A percentile compares a stretch with the other conserved stretches of the same genome.
phyloP scores from a whole-genome alignment of 1,140 invertebrate genomes.

The Rhynchophorus ferrugineus region DNA sequence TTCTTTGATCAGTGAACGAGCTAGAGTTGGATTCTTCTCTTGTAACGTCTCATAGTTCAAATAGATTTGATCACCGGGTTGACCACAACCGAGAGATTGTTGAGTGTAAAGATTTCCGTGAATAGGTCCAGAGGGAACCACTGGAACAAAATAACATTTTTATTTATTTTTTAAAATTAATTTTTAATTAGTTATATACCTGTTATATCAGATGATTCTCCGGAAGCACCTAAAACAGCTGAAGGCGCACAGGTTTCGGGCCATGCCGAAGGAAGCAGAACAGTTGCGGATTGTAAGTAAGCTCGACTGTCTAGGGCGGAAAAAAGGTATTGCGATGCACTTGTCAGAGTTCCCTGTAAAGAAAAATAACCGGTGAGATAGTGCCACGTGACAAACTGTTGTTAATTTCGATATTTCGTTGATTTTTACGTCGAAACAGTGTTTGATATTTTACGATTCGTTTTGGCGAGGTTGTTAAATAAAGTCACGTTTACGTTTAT shows the following conservation, averaged over 20 bases:
- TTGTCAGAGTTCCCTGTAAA: slow-evolving; percentile 45
- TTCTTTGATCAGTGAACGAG: slow-evolving; percentile 47
- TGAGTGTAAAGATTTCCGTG: slow-evolving; percentile 51
- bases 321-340: slow-evolving; percentile 46
- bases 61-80: slow-evolving; percentile 52
- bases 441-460: too few species aligned
- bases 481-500: too few species aligned
- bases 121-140: slow-evolving; percentile 45
- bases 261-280: slow-evolving; percentile 50
- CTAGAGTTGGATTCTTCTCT: slow-evolving; percentile 34
- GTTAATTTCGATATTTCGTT: too few species aligned
- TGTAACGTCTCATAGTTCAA: slow-evolving; percentile 41
- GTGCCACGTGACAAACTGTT: slow-evolving; percentile 12
- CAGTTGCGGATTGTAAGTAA: slow-evolving; percentile 45
- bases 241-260: slow-evolving; percentile 42
- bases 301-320: slow-evolving; percentile 48
- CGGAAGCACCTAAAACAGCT: slow-evolving; percentile 37
- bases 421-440: too few species aligned
- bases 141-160: slow-evolving; percentile 7
- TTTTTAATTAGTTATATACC: slow-evolving; percentile 3
- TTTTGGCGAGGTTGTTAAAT: too few species aligned
- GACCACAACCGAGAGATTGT: slow-evolving; percentile 51
- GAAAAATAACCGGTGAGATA: slow-evolving; percentile 6
- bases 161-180: neutral
- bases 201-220: slow-evolving; percentile 46